Conservation (phyloP, 1,140 invertebrate species). For the Drosophila rhopaloa region DNA sequence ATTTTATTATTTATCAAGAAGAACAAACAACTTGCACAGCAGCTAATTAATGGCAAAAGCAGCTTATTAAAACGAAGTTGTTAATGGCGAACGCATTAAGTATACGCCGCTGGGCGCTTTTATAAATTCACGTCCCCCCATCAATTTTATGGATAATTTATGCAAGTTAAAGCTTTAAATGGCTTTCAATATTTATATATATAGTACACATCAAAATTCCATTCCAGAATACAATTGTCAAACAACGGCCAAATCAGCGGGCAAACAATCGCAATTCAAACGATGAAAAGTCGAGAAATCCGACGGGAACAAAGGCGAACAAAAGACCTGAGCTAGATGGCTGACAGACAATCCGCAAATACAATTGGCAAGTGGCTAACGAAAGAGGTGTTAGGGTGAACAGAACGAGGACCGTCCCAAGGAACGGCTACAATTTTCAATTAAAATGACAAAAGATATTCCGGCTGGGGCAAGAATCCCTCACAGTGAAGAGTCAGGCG, state of each 20-base stretch:
- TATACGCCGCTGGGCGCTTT: conserved; percentile 20
- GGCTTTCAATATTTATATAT: background rate
- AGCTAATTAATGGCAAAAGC: background rate
- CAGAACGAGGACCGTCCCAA: background rate
- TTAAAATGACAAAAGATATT: conserved; percentile 69
- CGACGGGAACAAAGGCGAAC: conserved; percentile 38
- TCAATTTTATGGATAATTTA: conserved; percentile 39
- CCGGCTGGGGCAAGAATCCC: background rate
- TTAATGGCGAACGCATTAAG: conserved; percentile 1
- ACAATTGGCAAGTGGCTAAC: conserved; percentile 37
- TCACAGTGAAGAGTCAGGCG: conserved; percentile 27
- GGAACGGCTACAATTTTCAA: conserved; percentile 59
- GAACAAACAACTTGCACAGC: background rate
- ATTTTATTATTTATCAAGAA: too few species aligned
- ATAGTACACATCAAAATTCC: background rate
- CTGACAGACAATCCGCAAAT: conserved; percentile 37
- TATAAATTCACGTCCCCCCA: conserved; percentile 3
- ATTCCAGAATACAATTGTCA: conserved; percentile 15
- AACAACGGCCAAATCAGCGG: conserved; percentile 38
- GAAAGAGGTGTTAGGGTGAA: conserved; percentile 15
- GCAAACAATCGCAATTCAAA: conserved; percentile 43
- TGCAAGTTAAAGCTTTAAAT: conserved; percentile 11
- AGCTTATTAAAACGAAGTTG: background rate
- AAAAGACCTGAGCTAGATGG: conserved; percentile 29
- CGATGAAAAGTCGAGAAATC: conserved; percentile 13